Percentiles rank a stretch among this genome's conserved stretches.
Conservation (phyloP, 2,113 vertebrate genomes). For the Silurus asotus region DNA sequence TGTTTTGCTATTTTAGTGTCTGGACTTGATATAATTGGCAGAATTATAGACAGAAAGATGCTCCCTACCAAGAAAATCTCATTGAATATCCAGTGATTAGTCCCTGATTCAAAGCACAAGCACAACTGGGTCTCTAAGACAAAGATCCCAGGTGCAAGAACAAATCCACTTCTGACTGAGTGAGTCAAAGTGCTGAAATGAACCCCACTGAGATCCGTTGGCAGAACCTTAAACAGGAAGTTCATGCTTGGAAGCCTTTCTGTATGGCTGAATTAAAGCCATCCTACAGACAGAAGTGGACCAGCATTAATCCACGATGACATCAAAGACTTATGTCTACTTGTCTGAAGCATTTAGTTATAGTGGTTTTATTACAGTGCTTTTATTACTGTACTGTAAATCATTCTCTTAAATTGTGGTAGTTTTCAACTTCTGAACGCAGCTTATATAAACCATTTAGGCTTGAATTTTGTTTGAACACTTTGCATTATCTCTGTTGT, state of each 20-base stretch:
- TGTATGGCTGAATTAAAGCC: too few species aligned
- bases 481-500: neutral
- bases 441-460: neutral
- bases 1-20: too few species aligned
- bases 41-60: too few species aligned
- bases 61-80: neutral
- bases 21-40: neutral
- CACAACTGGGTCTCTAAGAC: neutral
- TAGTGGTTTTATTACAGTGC: neutral
- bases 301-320: too few species aligned
- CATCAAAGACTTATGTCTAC: neutral
- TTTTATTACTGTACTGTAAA: neutral
- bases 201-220: neutral
- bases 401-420: neutral
- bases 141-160: neutral
- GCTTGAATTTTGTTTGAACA: neutral
- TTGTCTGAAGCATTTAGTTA: neutral
- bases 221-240: neutral
- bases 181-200: neutral
- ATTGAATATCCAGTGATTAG: neutral
- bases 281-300: too few species aligned
- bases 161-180: neutral
- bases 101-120: neutral
- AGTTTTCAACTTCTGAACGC: neutral
- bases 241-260: neutral